Percentiles rank a stretch among this genome's conserved stretches.
Conservation (phyloP, 2,888 invertebrate genomes). For the Sarcophaga variegata region DNA sequence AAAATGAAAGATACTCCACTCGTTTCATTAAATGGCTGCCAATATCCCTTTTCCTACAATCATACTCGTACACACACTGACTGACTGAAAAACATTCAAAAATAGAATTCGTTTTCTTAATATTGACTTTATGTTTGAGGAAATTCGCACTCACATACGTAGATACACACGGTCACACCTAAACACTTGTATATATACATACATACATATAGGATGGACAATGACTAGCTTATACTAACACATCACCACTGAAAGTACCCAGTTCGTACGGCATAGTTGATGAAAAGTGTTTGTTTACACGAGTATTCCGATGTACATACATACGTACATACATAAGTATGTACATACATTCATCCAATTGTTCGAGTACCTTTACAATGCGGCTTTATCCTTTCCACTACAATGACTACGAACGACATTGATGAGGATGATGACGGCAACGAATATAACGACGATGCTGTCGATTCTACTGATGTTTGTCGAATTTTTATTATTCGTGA, state of each 20-base stretch:
- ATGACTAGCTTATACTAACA: too few species aligned
- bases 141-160: neutral
- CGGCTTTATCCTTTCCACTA: slow-evolving; percentile 32
- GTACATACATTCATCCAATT: neutral
- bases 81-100: slow-evolving; percentile 4
- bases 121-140: slow-evolving; percentile 51
- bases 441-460: neutral
- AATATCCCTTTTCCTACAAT: slow-evolving; percentile 29
- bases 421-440: neutral
- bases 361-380: neutral
- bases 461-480: slow-evolving; percentile 8
- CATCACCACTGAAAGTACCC: neutral
- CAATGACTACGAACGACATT: slow-evolving; percentile 24
- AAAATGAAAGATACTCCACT: slow-evolving; percentile 51
- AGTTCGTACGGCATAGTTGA: neutral
- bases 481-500: neutral
- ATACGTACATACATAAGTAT: neutral
- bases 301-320: neutral
- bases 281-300: neutral
- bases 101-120: slow-evolving; percentile 48
- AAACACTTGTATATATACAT: neutral
- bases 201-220: too few species aligned
- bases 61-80: neutral
- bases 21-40: slow-evolving; percentile 54
- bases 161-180: neutral